Conservation (phyloP, 2,113 vertebrate species). For the Serilophus lunatus region DNA sequence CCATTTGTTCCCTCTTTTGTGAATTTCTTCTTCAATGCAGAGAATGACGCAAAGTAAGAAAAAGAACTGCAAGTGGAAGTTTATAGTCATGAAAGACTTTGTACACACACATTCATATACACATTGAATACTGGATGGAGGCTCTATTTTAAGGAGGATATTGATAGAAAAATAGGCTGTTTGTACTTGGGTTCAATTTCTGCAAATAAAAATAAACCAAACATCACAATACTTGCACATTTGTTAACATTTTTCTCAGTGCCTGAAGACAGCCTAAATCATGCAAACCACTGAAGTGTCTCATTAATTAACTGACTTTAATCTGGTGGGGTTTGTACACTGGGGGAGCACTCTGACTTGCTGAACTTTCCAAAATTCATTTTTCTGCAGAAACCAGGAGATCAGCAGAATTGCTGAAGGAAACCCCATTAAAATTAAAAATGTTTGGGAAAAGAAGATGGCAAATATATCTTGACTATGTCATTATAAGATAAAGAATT, state of each 20-base stretch:
- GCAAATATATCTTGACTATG: neutral
- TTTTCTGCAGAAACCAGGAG: neutral
- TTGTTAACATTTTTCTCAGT: neutral
- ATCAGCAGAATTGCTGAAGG: slow-evolving; percentile 3
- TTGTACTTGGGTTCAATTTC: neutral
- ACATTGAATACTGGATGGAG: neutral
- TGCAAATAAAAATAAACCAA: slow-evolving; percentile 14
- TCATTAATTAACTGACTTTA: slow-evolving; percentile 39
- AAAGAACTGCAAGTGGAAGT: neutral
- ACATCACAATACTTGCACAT: neutral
- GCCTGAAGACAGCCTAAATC: slow-evolving; percentile 26
- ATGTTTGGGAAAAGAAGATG: neutral
- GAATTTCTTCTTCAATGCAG: neutral
- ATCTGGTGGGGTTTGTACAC: neutral
- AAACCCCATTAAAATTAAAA: slow-evolving; percentile 39
- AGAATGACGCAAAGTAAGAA: neutral
- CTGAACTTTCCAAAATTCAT: slow-evolving; percentile 1
- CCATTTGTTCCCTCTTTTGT: accelerated
- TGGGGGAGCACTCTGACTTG: neutral
- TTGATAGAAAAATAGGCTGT: neutral
- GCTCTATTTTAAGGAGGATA: neutral
- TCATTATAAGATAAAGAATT: neutral
- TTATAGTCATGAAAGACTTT: neutral
- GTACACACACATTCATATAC: neutral
- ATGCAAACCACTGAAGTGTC: slow-evolving; percentile 7